Evolutionary conservation across 1,140 invertebrate species (phyloP).

Genomic region (Helicoverpa armigera): DNA sequence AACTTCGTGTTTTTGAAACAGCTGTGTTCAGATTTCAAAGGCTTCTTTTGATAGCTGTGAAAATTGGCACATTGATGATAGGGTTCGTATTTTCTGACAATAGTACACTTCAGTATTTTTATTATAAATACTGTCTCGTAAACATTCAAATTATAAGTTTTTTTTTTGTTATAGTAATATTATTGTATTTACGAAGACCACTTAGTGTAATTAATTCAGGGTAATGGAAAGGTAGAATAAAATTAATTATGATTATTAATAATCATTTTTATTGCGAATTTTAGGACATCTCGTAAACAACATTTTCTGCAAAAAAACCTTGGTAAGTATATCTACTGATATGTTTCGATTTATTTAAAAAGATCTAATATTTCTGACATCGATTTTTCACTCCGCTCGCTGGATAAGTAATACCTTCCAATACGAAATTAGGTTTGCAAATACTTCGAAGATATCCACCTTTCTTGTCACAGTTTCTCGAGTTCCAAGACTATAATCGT

Average conservation of each 20-base stretch:
- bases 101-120: not conserved
- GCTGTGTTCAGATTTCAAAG: slow-evolving; percentile 16
- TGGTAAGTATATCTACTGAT: no score
- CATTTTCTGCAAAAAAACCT: no score
- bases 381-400: no score
- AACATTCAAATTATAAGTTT: not conserved
- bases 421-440: slow-evolving; percentile 17
- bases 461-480: not conserved
- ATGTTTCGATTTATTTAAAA: no score
- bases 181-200: no score
- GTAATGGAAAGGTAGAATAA: not conserved
- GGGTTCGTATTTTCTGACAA: not conserved
- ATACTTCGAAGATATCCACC: slow-evolving; percentile 20
- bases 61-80: not conserved
- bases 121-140: not conserved
- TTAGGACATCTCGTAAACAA: no score
- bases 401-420: slow-evolving; percentile 8
- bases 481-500: not conserved
- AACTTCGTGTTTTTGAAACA: not conserved
- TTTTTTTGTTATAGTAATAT: not conserved
- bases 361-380: no score
- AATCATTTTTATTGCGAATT: no score
- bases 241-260: no score
- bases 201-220: not conserved
- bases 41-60: not conserved